Evolutionary conservation across 2,113 vertebrate species (phyloP), one percentile per base, ranked within the genome.

Genomic region (Antennarius striatus): DNA sequence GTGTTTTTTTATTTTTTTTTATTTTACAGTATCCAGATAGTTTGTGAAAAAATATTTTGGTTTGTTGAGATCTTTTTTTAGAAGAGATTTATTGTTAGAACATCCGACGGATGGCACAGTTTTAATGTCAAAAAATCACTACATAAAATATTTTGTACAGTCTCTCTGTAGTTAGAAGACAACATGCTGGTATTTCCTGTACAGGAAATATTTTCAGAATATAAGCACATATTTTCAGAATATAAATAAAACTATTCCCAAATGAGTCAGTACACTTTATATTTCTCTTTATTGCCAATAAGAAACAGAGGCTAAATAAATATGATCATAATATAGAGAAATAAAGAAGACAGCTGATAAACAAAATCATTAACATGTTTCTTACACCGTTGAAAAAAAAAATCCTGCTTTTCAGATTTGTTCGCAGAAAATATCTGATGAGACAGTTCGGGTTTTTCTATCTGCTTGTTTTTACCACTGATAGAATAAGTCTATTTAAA

Each of bases 211-310:
- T n/a, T n/a, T n/a, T n/a, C n/a, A n/a, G 32, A 62, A 8, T 7
- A 63, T 14, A 80, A 77, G 54, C 49, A 59, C 59, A 63, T 58
- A 32, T 64, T 69, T 40, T 28, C 69, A 73, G 53, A 71, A 61
- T 75, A 79, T 80, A 87, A 88, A 88, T 87, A 84, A 60, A 71
- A 66, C 39, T 55, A 65, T 71, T 76, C 75, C 76, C 58, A 81
- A 79, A 81, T 52, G 73, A 61, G 64, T 84, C 81, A 86, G 86
- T 89, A 84, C 86, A 87, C 75, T 67, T 84, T 32, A 72, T 69
- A 68, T 62, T 42, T 42, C 64, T 68, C 56, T 50, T 47, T 52
- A 79, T 69, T 81, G 51, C 68, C 71, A 63, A 66, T 28, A 81
- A 63, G 58, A 70, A 71, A 65, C 53, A 71, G 29, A 60, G 63